Percentiles rank a stretch among this genome's conserved stretches.
phyloP scores from a whole-genome alignment of 2,888 invertebrate genomes.

The Oscheius myriophilus region DNA sequence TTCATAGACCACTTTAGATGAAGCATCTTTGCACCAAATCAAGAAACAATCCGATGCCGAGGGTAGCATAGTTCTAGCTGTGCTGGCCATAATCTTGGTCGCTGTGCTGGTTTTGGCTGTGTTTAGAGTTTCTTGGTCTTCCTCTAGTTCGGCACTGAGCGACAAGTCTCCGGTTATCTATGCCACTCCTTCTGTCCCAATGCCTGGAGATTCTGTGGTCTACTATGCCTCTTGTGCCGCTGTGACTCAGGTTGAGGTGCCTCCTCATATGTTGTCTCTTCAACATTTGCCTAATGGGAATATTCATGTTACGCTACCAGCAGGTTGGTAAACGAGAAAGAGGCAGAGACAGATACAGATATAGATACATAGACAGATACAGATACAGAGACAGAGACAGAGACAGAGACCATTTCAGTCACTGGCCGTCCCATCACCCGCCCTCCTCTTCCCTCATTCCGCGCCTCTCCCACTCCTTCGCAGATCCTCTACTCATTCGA shows the following conservation, averaged over 20 bases:
- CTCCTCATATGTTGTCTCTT: slow-evolving; percentile 59
- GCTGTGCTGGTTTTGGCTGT: slow-evolving; percentile 48
- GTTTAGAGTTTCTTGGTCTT: slow-evolving; percentile 40
- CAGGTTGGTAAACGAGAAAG: slow-evolving; percentile 27
- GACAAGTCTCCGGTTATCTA: slow-evolving; percentile 49
- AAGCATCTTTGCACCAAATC: slow-evolving; percentile 56
- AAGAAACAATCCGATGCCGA: slow-evolving; percentile 41
- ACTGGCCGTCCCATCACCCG: slow-evolving; percentile 46
- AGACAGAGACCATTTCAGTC: slow-evolving; percentile 1
- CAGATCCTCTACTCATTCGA: slow-evolving; percentile 65
- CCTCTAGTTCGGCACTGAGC: slow-evolving; percentile 1
- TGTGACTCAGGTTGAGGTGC: slow-evolving; percentile 53
- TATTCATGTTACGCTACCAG: slow-evolving; percentile 62
- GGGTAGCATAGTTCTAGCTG: slow-evolving; percentile 45
- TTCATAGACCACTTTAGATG: slow-evolving; percentile 38
- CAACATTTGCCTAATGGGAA: slow-evolving; percentile 64
- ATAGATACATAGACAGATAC: neutral
- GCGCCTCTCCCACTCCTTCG: slow-evolving; percentile 56
- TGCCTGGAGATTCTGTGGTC: slow-evolving; percentile 49
- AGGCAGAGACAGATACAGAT: too few species aligned
- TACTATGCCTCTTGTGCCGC: slow-evolving; percentile 48
- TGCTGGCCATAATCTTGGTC: slow-evolving; percentile 50
- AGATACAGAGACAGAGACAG: too few species aligned
- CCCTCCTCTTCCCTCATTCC: slow-evolving; percentile 49
- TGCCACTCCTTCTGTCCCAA: slow-evolving; percentile 50